phyloP scores from a whole-genome alignment of 2,888 invertebrate genomes.

The Pomacea canaliculata region DNA sequence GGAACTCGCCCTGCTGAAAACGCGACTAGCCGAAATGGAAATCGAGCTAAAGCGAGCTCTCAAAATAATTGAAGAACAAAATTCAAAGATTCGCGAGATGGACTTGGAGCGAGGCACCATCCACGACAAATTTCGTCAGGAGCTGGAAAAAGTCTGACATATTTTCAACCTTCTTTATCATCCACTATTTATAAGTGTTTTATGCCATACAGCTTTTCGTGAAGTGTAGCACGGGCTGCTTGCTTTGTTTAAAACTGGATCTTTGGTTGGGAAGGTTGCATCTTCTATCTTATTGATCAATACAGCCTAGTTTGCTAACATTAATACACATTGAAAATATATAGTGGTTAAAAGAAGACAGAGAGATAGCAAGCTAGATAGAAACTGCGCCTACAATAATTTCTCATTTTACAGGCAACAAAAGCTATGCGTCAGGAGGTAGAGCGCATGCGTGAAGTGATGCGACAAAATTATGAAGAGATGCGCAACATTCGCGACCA shows the following conservation, averaged over 20 bases:
- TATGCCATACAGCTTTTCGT: too few relatives aligned
- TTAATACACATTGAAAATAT: too few relatives aligned
- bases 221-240: too few relatives aligned
- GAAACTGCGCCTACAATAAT: too few relatives aligned
- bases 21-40: constrained; percentile 49
- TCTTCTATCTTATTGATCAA: too few relatives aligned
- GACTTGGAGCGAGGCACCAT: constrained; percentile 28
- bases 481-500: constrained; percentile 54
- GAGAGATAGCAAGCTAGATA: too few relatives aligned
- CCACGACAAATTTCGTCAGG: constrained; percentile 47
- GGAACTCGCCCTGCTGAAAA: constrained; percentile 47
- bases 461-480: constrained; percentile 58
- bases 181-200: too few relatives aligned
- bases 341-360: too few relatives aligned
- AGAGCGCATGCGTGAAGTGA: constrained; percentile 56
- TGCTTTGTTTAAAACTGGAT: too few relatives aligned
- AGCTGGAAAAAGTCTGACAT: constrained; percentile 40
- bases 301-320: too few relatives aligned
- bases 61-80: constrained; percentile 51
- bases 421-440: constrained; percentile 56
- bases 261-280: too few relatives aligned
- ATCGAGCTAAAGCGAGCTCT: constrained; percentile 35
- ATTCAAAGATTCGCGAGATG: constrained; percentile 42
- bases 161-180: too few relatives aligned
- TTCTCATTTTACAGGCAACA: constrained; percentile 32